A percentile compares a stretch with the other conserved stretches of the same genome.
Evolutionary conservation across 2,888 invertebrate species (phyloP).

Genomic region (Eupeodes luniger): DNA sequence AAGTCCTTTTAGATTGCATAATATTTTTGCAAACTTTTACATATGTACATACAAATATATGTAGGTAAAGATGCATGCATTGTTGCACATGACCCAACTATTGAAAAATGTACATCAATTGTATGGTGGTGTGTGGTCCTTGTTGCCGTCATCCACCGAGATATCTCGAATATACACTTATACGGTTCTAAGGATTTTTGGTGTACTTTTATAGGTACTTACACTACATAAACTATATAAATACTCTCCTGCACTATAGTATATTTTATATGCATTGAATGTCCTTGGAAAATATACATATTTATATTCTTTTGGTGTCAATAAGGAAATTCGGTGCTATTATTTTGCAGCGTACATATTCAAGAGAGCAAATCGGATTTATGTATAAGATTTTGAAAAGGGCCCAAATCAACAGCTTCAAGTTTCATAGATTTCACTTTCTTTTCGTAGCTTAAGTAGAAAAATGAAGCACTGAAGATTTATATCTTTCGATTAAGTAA

Average conservation of each 20-base stretch:
- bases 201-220: slow-evolving; percentile 15
- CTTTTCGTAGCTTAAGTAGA: too few species aligned
- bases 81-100: too few species aligned
- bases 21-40: slow-evolving; percentile 41
- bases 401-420: not conserved
- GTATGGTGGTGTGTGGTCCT: slow-evolving; percentile 11
- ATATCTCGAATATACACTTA: too few species aligned
- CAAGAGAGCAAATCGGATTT: not conserved
- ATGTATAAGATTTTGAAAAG: not conserved
- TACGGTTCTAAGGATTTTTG: not conserved
- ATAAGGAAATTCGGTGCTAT: slow-evolving; percentile 58
- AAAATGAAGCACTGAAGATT: too few species aligned
- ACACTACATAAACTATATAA: not conserved
- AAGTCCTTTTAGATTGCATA: slow-evolving; percentile 52
- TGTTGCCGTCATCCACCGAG: too few species aligned
- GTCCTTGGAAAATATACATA: slow-evolving; percentile 40
- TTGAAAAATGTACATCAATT: not conserved
- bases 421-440: not conserved
- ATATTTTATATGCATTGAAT: slow-evolving; percentile 28
- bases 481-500: too few species aligned
- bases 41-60: too few species aligned
- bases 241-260: not conserved
- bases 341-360: slow-evolving; percentile 47
- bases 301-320: slow-evolving; percentile 46
- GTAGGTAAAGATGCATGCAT: too few species aligned